Conservation (phyloP, 2,797 vertebrate species). For the Nasua narica region DNA sequence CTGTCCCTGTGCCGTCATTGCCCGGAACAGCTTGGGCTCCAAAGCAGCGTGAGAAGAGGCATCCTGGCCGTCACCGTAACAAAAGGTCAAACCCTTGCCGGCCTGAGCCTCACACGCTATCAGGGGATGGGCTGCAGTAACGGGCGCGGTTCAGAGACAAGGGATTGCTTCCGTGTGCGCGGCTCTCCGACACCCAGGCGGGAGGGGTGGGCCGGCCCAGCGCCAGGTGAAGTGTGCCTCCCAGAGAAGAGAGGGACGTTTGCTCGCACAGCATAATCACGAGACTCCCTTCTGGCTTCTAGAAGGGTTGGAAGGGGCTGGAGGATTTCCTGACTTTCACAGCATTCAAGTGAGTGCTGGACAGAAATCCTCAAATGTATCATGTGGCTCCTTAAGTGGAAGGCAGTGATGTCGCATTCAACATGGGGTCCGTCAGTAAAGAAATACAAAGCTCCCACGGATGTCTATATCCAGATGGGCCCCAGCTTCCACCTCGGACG, state of each 20-base stretch:
- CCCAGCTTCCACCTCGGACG: neutral
- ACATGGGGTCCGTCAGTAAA: neutral
- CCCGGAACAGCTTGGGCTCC: neutral
- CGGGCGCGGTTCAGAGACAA: neutral
- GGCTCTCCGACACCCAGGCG: neutral
- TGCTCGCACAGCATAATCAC: neutral
- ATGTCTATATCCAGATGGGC: neutral
- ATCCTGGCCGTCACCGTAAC: neutral
- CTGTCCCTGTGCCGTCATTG: neutral
- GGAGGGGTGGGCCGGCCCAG: neutral
- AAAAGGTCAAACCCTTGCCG: neutral
- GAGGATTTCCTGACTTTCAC: neutral
- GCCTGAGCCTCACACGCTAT: neutral
- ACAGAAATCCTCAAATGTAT: neutral
- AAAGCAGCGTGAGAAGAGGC: neutral
- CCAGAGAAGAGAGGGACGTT: neutral
- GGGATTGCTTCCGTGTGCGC: neutral
- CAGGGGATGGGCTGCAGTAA: neutral
- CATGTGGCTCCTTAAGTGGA: neutral
- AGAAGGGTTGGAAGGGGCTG: neutral
- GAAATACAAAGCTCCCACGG: neutral
- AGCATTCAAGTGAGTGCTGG: neutral
- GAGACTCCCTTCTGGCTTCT: neutral
- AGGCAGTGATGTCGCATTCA: neutral
- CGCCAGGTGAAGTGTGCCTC: neutral